Evolutionary conservation across 2,113 vertebrate species (phyloP).

Genomic region (Talpa occidentalis): DNA sequence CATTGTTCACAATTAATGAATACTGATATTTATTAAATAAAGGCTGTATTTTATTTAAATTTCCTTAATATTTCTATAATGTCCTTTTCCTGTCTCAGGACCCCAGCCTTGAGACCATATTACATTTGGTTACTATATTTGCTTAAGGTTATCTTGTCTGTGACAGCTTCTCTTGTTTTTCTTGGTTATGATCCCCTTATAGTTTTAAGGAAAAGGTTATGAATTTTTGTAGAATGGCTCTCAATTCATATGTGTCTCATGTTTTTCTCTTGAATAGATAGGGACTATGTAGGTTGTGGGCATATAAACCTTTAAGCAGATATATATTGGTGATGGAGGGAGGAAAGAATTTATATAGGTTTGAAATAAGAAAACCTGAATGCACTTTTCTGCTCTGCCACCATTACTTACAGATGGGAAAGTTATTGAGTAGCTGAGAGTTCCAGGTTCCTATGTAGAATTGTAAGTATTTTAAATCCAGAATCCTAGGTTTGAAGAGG

Average conservation of each 20-base stretch:
- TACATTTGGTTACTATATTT: background rate
- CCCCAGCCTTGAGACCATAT: background rate
- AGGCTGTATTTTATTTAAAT: background rate
- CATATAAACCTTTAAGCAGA: background rate
- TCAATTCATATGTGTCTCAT: background rate
- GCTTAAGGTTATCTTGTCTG: background rate
- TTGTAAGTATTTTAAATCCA: background rate
- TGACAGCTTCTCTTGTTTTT: background rate
- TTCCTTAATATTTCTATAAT: background rate
- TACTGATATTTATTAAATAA: background rate
- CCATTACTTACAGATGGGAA: background rate
- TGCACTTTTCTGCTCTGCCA: background rate
- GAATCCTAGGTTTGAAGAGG: background rate
- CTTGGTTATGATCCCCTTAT: background rate
- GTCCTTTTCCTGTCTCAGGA: background rate
- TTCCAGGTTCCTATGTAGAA: background rate
- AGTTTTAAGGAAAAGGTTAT: background rate
- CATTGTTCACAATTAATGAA: background rate
- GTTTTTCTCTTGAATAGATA: background rate
- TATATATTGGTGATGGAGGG: background rate
- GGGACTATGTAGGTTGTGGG: background rate
- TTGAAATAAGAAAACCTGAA: background rate
- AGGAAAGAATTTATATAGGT: background rate
- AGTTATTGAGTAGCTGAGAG: background rate
- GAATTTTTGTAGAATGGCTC: background rate